Conservation (phyloP, 2,888 invertebrate species). For the Athrips mouffetella region DNA sequence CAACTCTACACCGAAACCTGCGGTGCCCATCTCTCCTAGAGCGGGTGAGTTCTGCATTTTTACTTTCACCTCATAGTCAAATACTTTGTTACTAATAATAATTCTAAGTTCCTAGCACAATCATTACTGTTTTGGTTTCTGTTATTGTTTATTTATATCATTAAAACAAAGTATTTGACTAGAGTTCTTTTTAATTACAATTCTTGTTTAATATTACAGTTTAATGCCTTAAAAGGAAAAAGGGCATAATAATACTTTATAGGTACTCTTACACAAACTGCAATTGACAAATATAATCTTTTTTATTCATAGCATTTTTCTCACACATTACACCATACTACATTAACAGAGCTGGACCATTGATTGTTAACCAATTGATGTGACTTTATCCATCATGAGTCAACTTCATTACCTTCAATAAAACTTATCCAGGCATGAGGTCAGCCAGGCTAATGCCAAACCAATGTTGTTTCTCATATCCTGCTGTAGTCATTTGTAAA, state of each 20-base stretch:
- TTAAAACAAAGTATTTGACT: neutral
- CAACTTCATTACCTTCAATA: constrained; percentile 38
- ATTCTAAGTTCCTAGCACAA: neutral
- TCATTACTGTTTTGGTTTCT: neutral
- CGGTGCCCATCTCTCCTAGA: constrained; percentile 80
- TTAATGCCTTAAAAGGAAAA: neutral
- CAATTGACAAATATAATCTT: constrained; percentile 46
- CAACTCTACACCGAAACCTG: constrained; percentile 81
- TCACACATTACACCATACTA: neutral
- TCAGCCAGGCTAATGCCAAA: constrained; percentile 28
- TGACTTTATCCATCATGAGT: constrained; percentile 35
- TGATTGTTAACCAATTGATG: constrained; percentile 29
- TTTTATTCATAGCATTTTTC: neutral
- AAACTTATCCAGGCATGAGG: constrained; percentile 34
- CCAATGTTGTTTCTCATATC: constrained; percentile 16
- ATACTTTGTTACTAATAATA: constrained; percentile 36
- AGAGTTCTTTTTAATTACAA: neutral
- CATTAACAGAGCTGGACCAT: constrained; percentile 29
- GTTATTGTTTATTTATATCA: neutral
- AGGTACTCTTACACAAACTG: constrained; percentile 47
- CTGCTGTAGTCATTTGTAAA: neutral
- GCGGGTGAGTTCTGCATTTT: constrained; percentile 54
- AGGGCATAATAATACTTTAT: neutral
- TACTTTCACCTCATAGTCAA: neutral
- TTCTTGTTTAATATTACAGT: neutral